Evolutionary conservation across 1,140 invertebrate species (phyloP).

Genomic region (Plutomurus gul): DNA sequence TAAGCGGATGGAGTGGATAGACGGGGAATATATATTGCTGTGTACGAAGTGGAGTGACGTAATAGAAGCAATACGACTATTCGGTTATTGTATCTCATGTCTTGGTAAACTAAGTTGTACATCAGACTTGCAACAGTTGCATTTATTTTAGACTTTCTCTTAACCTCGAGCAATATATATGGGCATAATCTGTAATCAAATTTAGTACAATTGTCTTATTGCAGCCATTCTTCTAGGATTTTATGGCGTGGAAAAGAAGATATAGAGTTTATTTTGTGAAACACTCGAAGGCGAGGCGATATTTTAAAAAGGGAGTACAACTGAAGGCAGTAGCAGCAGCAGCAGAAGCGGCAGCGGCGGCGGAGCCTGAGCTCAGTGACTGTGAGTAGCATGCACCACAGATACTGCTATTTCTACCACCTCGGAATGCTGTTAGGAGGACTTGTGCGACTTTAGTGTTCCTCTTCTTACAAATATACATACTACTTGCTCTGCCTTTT

Average conservation of each 20-base stretch:
- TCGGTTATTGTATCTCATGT: conserved; percentile 35
- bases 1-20: not conserved
- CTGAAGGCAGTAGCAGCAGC: not conserved
- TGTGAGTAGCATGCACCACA: too few relatives aligned
- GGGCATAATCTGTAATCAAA: conserved; percentile 57
- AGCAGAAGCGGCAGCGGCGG: not conserved
- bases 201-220: conserved; percentile 57
- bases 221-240: conserved; percentile 55
- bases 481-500: not conserved
- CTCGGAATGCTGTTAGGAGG: not conserved
- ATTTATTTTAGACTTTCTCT: conserved; percentile 52
- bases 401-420: not conserved
- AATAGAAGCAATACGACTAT: conserved; percentile 3
- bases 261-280: conserved; percentile 57
- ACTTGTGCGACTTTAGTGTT: not conserved
- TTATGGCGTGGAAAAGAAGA: conserved; percentile 58
- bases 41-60: conserved; percentile 19
- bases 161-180: conserved; percentile 56
- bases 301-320: conserved; percentile 56
- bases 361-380: not conserved
- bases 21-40: not conserved
- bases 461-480: conserved; percentile 14
- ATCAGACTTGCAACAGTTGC: conserved; percentile 54
- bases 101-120: conserved; percentile 48
- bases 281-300: conserved; percentile 55